These are phyloP conservation scores for Suricata suricatta DNA, from an alignment of 2,113 vertebrate genomes.

Conservation along the genomic window DNA sequence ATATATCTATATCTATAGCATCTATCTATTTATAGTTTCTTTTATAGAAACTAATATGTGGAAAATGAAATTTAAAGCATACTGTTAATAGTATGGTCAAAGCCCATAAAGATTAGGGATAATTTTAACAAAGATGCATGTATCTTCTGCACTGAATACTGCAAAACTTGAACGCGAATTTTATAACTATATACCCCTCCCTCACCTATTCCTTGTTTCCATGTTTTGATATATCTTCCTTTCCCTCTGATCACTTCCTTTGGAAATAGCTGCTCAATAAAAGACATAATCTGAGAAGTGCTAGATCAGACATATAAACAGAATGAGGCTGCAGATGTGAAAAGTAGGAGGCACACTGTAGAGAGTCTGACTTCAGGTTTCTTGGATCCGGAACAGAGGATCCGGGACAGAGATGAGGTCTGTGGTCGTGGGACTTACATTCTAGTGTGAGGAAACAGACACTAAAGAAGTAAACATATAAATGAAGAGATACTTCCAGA, in stretches of 20 bases:
- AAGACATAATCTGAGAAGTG: not conserved
- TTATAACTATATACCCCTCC: not conserved
- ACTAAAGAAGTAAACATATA: not conserved
- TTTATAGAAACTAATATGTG: not conserved
- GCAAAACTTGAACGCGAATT: not conserved
- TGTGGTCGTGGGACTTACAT: not conserved
- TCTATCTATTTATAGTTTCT: not conserved
- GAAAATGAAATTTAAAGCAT: constrained; percentile 28
- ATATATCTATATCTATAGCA: not conserved
- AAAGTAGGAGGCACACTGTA: not conserved
- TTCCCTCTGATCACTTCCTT: not conserved
- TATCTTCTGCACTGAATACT: not conserved
- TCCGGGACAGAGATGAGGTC: not conserved
- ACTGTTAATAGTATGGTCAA: not conserved
- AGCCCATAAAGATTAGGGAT: not conserved
- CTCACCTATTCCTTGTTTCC: not conserved
- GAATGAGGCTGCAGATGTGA: not conserved
- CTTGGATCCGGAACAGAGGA: not conserved
- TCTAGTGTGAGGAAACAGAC: not conserved
- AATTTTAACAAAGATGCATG: not conserved
- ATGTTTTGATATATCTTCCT: not conserved
- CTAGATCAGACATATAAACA: not conserved
- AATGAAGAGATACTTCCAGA: not conserved
- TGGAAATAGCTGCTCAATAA: constrained; percentile 23
- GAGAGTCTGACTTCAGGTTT: not conserved